Evolutionary conservation across 2,888 invertebrate species (phyloP), one percentile per base, ranked within the genome.

Genomic region (Phoenoteleia sp.): DNA sequence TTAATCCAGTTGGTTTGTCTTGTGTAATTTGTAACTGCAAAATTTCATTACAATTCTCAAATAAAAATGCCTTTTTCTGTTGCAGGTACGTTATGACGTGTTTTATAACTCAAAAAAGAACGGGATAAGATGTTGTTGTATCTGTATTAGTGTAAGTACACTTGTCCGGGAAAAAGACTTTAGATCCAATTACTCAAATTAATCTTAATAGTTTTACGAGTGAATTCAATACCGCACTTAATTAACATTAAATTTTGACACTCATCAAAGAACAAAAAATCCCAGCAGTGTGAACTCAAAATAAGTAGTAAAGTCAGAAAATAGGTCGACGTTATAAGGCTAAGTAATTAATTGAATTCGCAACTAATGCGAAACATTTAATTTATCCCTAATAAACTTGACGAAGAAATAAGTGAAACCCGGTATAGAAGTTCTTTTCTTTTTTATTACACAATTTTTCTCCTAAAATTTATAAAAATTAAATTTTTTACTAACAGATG

Each of bases 321-420:
- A 58, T 81, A 74, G 74, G 81, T 81, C 67, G 60, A 64, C 67
- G 9, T 4, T 27, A 74, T 74, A 74, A 74, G 45, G 23, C 64
- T 6, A 29, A 19, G 39, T 74, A 81, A 81, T 81, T 81, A 81
- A 81, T 74, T 81, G 67, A 74, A 60, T 81, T 74, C 54, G 54
- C 71, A 80, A 81, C 58, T 74, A 74, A 67, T 42, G 49, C 29
- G 80, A 60, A 81, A 58, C 54, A 67, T 60, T 66, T 67, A 39
- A 13, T 74, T 52, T 19, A 25, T 72, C 25, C 33, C 15, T 25
- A 54, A 77, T 60, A 79, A 72, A 74, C 47, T 52, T 11, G 19
- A 60, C 23, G 45, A 54, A 60, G 29, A 54, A 62, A 36, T 64
- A 62, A 58, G 36, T 52, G 49, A 11, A 71, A n/a, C n/a, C n/a